Conservation (phyloP, 1,140 invertebrate genomes). For the Neodiprion lecontei region DNA sequence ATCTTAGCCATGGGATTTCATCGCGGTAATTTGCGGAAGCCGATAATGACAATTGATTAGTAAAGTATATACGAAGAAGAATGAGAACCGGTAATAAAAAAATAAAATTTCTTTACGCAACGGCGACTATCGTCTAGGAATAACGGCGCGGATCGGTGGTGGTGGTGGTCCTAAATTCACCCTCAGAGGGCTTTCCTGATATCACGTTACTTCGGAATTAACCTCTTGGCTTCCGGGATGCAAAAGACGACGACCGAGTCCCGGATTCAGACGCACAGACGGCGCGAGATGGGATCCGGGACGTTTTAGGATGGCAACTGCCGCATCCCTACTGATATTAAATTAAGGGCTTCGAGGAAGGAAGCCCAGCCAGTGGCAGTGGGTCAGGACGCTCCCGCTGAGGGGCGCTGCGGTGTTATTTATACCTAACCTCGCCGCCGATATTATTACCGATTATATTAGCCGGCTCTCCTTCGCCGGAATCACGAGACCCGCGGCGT, state of each 20-base stretch:
- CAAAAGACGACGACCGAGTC: too few species aligned
- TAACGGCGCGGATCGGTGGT: too few species aligned
- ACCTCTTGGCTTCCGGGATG: too few species aligned
- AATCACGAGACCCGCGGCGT: neutral
- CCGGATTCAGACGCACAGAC: neutral
- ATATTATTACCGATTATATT: neutral
- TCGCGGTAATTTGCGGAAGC: too few species aligned
- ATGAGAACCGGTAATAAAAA: too few species aligned
- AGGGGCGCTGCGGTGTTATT: neutral
- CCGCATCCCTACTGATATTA: neutral
- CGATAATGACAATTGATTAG: too few species aligned
- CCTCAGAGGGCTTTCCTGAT: too few species aligned
- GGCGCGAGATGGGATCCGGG: neutral
- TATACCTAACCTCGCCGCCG: neutral
- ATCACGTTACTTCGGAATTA: too few species aligned
- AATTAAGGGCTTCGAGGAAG: neutral
- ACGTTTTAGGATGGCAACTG: neutral
- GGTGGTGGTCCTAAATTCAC: too few species aligned
- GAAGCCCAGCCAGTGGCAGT: neutral
- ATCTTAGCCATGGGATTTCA: constrained; percentile 29
- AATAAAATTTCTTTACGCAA: too few species aligned
- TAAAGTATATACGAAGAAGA: too few species aligned
- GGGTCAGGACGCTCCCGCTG: neutral
- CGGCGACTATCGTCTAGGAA: too few species aligned
- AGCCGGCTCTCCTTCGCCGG: neutral